These are phyloP conservation scores for Zaprionus vittiger DNA, from an alignment of 1,140 invertebrate genomes.

Conservation along the genomic window DNA sequence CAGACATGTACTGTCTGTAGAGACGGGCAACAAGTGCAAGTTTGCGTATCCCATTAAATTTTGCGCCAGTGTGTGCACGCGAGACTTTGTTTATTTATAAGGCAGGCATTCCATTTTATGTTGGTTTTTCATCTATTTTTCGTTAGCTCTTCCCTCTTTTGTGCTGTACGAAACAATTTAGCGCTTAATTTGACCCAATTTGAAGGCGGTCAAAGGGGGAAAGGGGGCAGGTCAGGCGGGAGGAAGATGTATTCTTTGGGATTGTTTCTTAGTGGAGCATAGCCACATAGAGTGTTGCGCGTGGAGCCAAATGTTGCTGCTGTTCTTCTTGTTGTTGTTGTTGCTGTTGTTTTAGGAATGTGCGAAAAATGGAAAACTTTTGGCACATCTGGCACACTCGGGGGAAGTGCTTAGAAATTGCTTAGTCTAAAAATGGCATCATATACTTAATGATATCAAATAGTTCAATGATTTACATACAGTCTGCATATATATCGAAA, in stretches of 20 bases:
- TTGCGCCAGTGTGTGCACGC: conserved; percentile 18
- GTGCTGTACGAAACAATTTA: conserved; percentile 39
- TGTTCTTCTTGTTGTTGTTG: background rate
- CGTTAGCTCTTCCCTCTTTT: conserved; percentile 2
- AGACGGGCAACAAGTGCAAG: conserved; percentile 64
- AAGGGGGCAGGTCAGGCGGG: background rate
- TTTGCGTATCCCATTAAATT: conserved; percentile 64
- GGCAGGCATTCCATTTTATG: conserved; percentile 61
- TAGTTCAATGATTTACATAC: background rate
- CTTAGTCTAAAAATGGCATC: conserved; percentile 12
- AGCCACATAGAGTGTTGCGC: conserved; percentile 28
- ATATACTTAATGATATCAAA: conserved; percentile 2
- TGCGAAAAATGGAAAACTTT: conserved; percentile 64
- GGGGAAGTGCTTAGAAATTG: conserved; percentile 5
- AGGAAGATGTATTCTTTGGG: conserved; percentile 1
- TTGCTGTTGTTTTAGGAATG: conserved; percentile 31
- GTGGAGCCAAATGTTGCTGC: background rate
- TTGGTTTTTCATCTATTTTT: conserved; percentile 44
- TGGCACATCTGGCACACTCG: conserved; percentile 58
- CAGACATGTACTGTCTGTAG: conserved; percentile 26
- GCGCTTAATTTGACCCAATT: conserved; percentile 56
- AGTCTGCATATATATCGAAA: background rate
- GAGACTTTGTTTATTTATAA: conserved; percentile 63
- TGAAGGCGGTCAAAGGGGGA: background rate
- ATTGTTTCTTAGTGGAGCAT: conserved; percentile 53